Base-by-base conservation (phyloP, 2,113 vertebrate species). In the Hymenochirus boettgeri region DNA sequence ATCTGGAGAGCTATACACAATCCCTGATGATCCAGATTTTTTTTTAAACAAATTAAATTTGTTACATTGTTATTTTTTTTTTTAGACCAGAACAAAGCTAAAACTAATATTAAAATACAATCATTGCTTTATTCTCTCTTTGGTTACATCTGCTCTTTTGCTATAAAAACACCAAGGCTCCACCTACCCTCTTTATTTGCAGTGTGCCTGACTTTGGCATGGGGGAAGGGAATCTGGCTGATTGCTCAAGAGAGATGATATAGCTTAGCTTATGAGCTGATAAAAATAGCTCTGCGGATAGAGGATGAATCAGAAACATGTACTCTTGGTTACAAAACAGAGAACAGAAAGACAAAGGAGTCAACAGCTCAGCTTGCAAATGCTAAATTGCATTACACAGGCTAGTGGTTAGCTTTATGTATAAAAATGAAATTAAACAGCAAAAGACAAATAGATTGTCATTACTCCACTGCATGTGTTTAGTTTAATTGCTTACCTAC, bases 241-340 rank as follows among this genome's bases (percentile, higher is more conserved):
- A 62, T 26, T 62, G 61, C 61, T 48, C 47, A 50, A 51, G 26
- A 53, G 61, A 53, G 35, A 53, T 52, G 19, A 62, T 62, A 62
- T 26, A 53, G 61, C 61, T 52, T 62, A 39, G 61, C 61, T 53
- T 39, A 22, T 62, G 50, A 42, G 48, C 15, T 26, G 61, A 62
- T 42, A 62, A 53, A 62, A 62, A 62, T 62, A 62, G 21, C 61
- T 62, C 26, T 62, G 61, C 48, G 26, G 61, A 53, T 62, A 53
- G 48, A 62, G 48, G 61, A 53, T 42, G 61, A 53, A 42, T 53
- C 48, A 53, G 23, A 62, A 62, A 53, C 61, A 62, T 62, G 31
- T 62, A 26, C 48, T 62, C 47, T 15, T 52, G 46, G 50, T 62
- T 62, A 62, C 29, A 51, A 52, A 62, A 50, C 47, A 52, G 47